Evolutionary conservation across 1,140 invertebrate species (phyloP).

Genomic region (Bombus ignitus): DNA sequence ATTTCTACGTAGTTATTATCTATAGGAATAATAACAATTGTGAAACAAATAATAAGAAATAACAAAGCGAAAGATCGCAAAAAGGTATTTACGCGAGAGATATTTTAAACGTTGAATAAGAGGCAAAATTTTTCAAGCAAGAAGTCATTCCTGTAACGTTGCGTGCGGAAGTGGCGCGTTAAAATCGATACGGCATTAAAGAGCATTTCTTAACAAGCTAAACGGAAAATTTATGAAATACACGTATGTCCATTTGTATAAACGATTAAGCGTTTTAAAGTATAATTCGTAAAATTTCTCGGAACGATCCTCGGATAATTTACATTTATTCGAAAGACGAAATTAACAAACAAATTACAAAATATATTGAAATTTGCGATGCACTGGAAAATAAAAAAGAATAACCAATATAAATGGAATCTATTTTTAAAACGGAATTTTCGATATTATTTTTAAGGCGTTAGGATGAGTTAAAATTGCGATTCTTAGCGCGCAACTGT

Average conservation of each 20-base stretch:
- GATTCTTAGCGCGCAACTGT: not conserved
- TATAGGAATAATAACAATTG: too few species aligned
- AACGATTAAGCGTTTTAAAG: not conserved
- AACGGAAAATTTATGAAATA: not conserved
- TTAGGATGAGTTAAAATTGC: not conserved
- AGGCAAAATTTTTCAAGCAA: not conserved
- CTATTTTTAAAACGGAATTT: not conserved
- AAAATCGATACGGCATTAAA: conserved; percentile 22
- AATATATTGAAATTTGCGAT: not conserved
- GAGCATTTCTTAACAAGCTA: not conserved
- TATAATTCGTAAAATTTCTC: not conserved
- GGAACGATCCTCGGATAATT: not conserved
- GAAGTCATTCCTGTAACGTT: not conserved
- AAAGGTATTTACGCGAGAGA: not conserved
- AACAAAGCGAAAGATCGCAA: not conserved
- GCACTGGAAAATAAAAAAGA: not conserved
- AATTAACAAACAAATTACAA: not conserved
- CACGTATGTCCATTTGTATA: not conserved
- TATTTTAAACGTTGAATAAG: not conserved
- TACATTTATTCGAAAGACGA: not conserved
- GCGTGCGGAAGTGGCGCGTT: not conserved
- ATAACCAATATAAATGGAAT: not conserved
- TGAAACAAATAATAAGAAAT: not conserved
- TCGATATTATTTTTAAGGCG: not conserved
- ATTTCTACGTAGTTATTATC: not conserved